Percentiles rank a stretch among this genome's conserved stretches.
phyloP scores from a whole-genome alignment of 2,113 vertebrate species.

The Heterochromis multidens region DNA sequence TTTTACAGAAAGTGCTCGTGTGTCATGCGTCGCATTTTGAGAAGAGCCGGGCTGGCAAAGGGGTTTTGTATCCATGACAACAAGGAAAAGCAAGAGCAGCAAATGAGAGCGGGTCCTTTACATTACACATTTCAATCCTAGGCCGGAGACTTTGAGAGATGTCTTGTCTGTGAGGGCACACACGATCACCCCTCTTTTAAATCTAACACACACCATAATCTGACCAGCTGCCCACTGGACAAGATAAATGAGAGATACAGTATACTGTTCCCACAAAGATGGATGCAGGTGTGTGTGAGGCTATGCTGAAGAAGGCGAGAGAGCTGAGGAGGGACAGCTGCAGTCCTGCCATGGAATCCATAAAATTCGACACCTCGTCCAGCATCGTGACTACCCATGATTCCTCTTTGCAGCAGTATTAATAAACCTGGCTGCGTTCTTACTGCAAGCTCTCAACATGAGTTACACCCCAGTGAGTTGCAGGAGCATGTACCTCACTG shows the following conservation, averaged over 20 bases:
- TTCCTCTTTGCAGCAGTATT: constrained; percentile 30
- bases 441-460: neutral
- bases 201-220: constrained; percentile 3
- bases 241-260: neutral
- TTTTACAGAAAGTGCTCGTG: constrained; percentile 18
- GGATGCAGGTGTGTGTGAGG: neutral
- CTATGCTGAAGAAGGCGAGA: neutral
- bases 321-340: constrained; percentile 27
- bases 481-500: neutral
- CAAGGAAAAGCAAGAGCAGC: constrained; percentile 44
- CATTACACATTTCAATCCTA: constrained; percentile 3
- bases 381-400: constrained; percentile 14
- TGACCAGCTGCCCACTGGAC: constrained; percentile 17
- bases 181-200: neutral
- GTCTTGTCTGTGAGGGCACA: constrained; percentile 23
- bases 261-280: constrained; percentile 8
- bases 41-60: constrained; percentile 6
- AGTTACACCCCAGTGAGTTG: neutral
- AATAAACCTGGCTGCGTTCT: constrained; percentile 36
- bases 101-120: constrained; percentile 16
- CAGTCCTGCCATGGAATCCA: constrained; percentile 2
- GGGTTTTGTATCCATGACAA: constrained; percentile 68
- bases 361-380: neutral
- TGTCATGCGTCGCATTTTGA: constrained; percentile 38
- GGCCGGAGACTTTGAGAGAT: constrained; percentile 16